Conservation (phyloP, 2,888 invertebrate species). For the Nomada ferruginata region DNA sequence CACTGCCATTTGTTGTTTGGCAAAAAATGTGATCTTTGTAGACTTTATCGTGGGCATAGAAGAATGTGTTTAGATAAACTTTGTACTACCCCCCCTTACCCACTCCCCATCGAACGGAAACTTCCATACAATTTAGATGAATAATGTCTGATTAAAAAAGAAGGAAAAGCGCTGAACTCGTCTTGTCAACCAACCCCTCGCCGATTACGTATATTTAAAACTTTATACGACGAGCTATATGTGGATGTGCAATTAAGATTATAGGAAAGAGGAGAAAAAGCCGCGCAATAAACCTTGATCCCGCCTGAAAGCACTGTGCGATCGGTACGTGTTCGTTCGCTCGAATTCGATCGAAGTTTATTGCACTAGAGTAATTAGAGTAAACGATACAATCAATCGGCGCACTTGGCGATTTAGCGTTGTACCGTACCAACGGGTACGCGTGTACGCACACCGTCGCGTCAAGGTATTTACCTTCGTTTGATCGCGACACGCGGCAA, state of each 20-base stretch:
- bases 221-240: conserved; percentile 63
- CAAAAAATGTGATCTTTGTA: conserved; percentile 46
- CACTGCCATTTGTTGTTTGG: conserved; percentile 9
- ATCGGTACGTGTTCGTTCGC: conserved; percentile 39
- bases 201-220: conserved; percentile 54
- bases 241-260: conserved; percentile 62
- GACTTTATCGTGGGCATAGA: conserved; percentile 38
- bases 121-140: conserved; percentile 55
- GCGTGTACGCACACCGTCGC: background rate
- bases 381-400: conserved; percentile 61
- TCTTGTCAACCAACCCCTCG: conserved; percentile 32
- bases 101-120: conserved; percentile 7
- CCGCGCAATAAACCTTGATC: conserved; percentile 59
- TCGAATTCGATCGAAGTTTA: conserved; percentile 50
- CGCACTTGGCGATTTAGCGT: conserved; percentile 57
- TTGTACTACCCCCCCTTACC: conserved; percentile 10
- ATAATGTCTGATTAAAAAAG: conserved; percentile 35
- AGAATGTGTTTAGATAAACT: conserved; percentile 52
- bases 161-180: conserved; percentile 17
- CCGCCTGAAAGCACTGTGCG: conserved; percentile 23
- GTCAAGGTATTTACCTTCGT: conserved; percentile 20
- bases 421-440: background rate
- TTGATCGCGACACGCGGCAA: conserved; percentile 17
- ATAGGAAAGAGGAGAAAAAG: conserved; percentile 29
- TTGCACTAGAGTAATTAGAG: conserved; percentile 38